Conservation (phyloP, 1,140 invertebrate genomes). For the Lethrus apterus region DNA sequence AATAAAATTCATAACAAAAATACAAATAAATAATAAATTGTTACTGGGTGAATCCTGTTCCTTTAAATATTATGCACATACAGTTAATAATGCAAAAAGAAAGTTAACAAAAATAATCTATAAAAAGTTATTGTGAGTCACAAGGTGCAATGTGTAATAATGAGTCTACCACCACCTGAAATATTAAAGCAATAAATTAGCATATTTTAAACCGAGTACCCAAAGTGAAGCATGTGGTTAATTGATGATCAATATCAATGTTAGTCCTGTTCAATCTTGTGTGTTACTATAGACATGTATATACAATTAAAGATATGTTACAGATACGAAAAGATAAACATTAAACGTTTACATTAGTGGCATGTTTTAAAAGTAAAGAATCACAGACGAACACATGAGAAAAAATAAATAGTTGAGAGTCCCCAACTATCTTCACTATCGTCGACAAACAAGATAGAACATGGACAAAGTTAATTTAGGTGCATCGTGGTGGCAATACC, state of each 20-base stretch:
- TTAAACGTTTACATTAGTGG: slow-evolving; percentile 1
- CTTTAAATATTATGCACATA: too few species aligned
- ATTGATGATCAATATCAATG: neutral
- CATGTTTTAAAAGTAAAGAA: slow-evolving; percentile 1
- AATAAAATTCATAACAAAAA: too few species aligned
- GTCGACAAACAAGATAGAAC: slow-evolving; percentile 17
- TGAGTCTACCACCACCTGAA: too few species aligned
- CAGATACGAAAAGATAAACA: neutral
- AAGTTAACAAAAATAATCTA: too few species aligned
- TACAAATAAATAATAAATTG: too few species aligned
- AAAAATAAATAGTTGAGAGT: neutral
- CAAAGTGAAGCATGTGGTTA: slow-evolving; percentile 2
- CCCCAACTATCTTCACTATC: neutral
- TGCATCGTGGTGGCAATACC: slow-evolving; percentile 44
- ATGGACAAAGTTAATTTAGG: slow-evolving; percentile 8
- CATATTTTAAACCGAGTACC: too few species aligned
- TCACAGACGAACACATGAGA: neutral
- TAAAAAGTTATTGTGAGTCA: too few species aligned
- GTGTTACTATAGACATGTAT: slow-evolving; percentile 6
- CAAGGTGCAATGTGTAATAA: too few species aligned
- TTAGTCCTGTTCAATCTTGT: slow-evolving; percentile 13
- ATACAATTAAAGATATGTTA: slow-evolving; percentile 7
- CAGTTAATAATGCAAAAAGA: too few species aligned
- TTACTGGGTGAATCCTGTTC: too few species aligned
- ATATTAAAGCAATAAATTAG: too few species aligned